Conservation (phyloP, 1,140 invertebrate genomes). For the Aplysia californica region DNA sequence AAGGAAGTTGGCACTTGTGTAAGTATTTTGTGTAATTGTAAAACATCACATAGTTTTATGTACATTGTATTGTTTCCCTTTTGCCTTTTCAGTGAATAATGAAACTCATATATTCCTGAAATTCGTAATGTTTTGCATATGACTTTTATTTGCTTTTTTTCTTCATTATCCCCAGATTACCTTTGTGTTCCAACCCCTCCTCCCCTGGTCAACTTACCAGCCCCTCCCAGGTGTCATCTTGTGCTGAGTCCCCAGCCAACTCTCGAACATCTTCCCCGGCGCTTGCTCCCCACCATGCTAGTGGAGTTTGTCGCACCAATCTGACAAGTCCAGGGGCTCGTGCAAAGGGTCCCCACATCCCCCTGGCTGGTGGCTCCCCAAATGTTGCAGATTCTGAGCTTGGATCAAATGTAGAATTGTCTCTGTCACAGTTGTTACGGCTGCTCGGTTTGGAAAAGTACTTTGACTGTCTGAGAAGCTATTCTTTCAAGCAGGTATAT, state of each 20-base stretch:
- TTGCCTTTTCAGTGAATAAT: no score
- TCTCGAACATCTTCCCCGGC: slow-evolving; percentile 37
- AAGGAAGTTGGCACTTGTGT: no score
- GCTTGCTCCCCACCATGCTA: not conserved
- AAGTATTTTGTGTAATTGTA: no score
- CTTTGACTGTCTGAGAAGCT: slow-evolving; percentile 34
- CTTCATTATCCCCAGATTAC: no score
- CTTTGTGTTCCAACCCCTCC: no score
- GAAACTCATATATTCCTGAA: no score
- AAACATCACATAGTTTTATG: no score
- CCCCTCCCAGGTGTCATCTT: slow-evolving; percentile 31
- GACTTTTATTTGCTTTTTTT: no score
- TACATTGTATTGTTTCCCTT: no score
- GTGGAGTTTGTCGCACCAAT: not conserved
- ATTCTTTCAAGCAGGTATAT: slow-evolving; percentile 42
- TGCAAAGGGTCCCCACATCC: not conserved
- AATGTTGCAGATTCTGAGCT: not conserved
- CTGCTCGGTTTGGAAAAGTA: slow-evolving; percentile 45
- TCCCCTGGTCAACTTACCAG: not conserved
- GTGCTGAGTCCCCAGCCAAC: slow-evolving; percentile 29
- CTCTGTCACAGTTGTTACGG: slow-evolving; percentile 28
- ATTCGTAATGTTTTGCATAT: no score
- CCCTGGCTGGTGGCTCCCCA: not conserved
- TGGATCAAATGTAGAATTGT: not conserved
- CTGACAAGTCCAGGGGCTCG: not conserved